Conservation (phyloP, 1,140 invertebrate genomes). For the Neuroterus valhalla region DNA sequence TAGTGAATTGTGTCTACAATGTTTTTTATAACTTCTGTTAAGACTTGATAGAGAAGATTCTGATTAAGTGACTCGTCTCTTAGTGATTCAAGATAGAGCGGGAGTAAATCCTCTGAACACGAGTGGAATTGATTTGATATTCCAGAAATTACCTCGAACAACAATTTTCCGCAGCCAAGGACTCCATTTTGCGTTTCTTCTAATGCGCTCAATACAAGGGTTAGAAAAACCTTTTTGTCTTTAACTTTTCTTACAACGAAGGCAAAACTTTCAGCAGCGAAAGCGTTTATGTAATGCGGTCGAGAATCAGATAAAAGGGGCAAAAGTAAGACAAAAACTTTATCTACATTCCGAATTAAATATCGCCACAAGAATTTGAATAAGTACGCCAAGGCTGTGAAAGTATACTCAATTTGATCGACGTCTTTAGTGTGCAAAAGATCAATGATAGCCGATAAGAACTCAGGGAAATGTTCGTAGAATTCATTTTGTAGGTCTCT, state of each 20-base stretch:
- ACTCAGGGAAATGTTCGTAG: slow-evolving; percentile 85
- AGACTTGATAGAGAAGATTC: slow-evolving; percentile 78
- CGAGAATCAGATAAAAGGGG: slow-evolving; percentile 83
- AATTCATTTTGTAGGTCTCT: slow-evolving; percentile 88
- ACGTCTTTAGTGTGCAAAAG: slow-evolving; percentile 86
- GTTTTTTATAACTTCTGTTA: slow-evolving; percentile 78
- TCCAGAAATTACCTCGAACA: slow-evolving; percentile 91
- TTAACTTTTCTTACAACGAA: slow-evolving; percentile 92
- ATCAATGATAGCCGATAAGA: slow-evolving; percentile 82
- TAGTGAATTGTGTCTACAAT: slow-evolving; percentile 77
- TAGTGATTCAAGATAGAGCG: slow-evolving; percentile 79
- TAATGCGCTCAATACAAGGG: slow-evolving; percentile 81
- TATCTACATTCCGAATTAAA: slow-evolving; percentile 86
- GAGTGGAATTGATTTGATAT: slow-evolving; percentile 88
- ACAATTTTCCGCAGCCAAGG: slow-evolving; percentile 85
- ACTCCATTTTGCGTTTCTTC: slow-evolving; percentile 80
- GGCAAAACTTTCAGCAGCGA: slow-evolving; percentile 96
- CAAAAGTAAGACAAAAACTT: slow-evolving; percentile 83
- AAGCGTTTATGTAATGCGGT: slow-evolving; percentile 89
- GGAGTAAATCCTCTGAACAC: slow-evolving; percentile 80
- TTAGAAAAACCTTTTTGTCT: slow-evolving; percentile 85
- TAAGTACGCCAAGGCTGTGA: slow-evolving; percentile 89
- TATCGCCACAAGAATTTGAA: slow-evolving; percentile 92
- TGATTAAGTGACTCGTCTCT: slow-evolving; percentile 74
- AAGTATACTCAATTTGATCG: slow-evolving; percentile 88